Percentiles rank a stretch among this genome's conserved stretches.
Evolutionary conservation across 2,113 vertebrate species (phyloP).

Genomic region (Tauraco erythrolophus): DNA sequence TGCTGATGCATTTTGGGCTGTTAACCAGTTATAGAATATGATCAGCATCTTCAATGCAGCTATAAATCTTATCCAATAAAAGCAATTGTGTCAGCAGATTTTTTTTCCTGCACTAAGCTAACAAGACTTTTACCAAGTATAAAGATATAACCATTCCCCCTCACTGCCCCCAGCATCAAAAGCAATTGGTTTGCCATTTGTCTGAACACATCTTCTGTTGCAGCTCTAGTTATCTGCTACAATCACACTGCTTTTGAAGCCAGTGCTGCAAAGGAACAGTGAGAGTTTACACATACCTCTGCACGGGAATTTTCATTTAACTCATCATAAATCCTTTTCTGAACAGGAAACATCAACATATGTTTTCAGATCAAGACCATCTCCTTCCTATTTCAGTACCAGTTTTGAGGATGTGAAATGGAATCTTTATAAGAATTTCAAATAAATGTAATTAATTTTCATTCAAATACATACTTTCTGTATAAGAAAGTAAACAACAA

Average conservation of each 20-base stretch:
- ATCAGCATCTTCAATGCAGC: constrained; percentile 48
- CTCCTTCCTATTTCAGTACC: background rate
- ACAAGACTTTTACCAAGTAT: constrained; percentile 7
- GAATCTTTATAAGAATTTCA: background rate
- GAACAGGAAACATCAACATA: background rate
- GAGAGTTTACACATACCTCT: background rate
- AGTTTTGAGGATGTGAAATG: background rate
- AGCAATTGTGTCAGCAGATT: constrained; percentile 45
- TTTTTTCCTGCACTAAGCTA: constrained; percentile 26
- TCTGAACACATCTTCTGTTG: background rate
- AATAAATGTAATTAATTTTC: background rate
- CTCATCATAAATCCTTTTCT: background rate
- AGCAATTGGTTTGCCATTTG: constrained; percentile 48
- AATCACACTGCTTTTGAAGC: background rate
- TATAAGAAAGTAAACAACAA: background rate
- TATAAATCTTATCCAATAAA: constrained; percentile 55
- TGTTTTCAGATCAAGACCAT: background rate
- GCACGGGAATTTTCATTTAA: background rate
- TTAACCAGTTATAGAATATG: constrained; percentile 24
- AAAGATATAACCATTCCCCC: background rate
- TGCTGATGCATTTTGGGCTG: constrained; percentile 14
- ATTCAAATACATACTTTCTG: background rate
- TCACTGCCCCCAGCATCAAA: background rate
- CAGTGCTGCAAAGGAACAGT: background rate
- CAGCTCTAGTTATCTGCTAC: background rate